Conservation (phyloP, 1,140 invertebrate genomes). For the Xylocopa sonorina region DNA sequence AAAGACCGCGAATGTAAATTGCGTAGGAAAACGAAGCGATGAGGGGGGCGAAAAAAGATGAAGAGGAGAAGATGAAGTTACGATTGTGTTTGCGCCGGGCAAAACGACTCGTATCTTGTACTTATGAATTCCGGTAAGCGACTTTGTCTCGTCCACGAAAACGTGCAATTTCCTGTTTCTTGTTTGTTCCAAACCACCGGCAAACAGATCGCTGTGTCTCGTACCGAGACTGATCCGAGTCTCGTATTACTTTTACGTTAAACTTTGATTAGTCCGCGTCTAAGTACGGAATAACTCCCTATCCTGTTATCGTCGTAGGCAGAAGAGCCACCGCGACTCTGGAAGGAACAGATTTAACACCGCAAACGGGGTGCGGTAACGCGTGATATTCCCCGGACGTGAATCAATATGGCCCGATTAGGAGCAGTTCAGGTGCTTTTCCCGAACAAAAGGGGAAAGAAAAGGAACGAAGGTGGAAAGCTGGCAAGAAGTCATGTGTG, state of each 20-base stretch:
- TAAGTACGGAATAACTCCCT: neutral
- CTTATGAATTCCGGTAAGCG: neutral
- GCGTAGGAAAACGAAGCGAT: neutral
- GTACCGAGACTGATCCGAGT: too few relatives aligned
- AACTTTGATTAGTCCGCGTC: too few relatives aligned
- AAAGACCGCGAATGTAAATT: slow-evolving; percentile 24
- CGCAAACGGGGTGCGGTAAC: slow-evolving; percentile 3
- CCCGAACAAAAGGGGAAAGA: slow-evolving; percentile 9
- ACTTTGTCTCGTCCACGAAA: neutral
- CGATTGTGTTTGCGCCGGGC: neutral
- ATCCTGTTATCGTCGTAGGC: neutral
- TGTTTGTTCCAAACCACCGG: neutral
- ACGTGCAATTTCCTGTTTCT: neutral
- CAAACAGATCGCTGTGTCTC: too few relatives aligned
- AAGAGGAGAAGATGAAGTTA: neutral
- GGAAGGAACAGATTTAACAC: slow-evolving; percentile 47
- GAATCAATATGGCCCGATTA: slow-evolving; percentile 64
- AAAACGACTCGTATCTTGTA: neutral
- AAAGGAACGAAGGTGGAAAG: neutral
- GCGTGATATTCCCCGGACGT: slow-evolving; percentile 45
- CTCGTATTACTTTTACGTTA: too few relatives aligned
- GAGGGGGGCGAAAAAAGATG: too few relatives aligned
- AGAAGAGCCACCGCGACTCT: slow-evolving; percentile 15
- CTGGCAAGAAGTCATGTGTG: slow-evolving; percentile 45
- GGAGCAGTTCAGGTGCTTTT: slow-evolving; percentile 54